Evolutionary conservation across 2,888 invertebrate genomes (phyloP).

Genomic region (Sylvicola cinctus): DNA sequence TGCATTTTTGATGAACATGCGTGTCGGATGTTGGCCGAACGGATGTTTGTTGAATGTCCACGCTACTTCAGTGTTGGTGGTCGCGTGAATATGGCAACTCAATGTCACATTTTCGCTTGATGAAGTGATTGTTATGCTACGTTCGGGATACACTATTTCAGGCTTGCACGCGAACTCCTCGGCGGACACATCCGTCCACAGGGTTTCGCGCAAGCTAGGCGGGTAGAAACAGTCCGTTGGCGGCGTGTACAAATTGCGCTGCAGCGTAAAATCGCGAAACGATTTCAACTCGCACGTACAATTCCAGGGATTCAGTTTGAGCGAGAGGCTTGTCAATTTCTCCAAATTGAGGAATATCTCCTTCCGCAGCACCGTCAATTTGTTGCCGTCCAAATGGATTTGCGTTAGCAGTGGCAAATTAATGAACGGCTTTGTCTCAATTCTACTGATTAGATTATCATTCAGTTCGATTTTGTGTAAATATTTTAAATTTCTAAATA

Average conservation of each 20-base stretch:
- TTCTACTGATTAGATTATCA: constrained; percentile 46
- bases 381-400: constrained; percentile 53
- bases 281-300: constrained; percentile 68
- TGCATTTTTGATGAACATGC: constrained; percentile 12
- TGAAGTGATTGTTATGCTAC: constrained; percentile 36
- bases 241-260: constrained; percentile 50
- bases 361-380: constrained; percentile 41
- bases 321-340: constrained; percentile 48
- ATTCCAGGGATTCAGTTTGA: constrained; percentile 70
- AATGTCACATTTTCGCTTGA: constrained; percentile 47
- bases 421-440: constrained; percentile 50
- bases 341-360: constrained; percentile 42
- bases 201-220: constrained; percentile 37
- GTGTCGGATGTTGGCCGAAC: constrained; percentile 27
- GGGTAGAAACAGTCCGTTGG: constrained; percentile 58
- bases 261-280: constrained; percentile 56
- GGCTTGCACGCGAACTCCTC: constrained; percentile 73
- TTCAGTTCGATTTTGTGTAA: constrained; percentile 59
- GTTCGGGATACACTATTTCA: constrained; percentile 39
- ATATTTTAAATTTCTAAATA: constrained; percentile 52
- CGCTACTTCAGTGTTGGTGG: constrained; percentile 53
- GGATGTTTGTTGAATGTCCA: constrained; percentile 39
- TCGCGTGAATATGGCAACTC: constrained; percentile 52
- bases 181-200: constrained; percentile 49
- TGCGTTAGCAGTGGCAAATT: constrained; percentile 44